Evolutionary conservation across 2,113 vertebrate genomes (phyloP).

Genomic region (Tricholaema leucomelas): DNA sequence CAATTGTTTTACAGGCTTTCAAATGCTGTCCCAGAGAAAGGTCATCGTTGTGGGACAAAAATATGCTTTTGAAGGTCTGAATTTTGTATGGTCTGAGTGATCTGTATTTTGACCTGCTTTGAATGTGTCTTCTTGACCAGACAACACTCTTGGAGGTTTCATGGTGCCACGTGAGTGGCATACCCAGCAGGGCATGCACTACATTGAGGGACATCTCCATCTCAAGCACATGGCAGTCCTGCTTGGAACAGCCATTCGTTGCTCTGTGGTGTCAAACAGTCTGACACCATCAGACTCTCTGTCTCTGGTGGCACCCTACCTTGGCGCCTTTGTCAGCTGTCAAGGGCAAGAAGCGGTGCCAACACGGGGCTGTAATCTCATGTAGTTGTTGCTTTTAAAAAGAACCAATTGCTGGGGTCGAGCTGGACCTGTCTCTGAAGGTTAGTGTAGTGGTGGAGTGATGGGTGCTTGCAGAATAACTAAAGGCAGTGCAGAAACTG

Average conservation of each 20-base stretch:
- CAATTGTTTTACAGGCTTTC: neutral
- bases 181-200: neutral
- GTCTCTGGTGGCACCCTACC: neutral
- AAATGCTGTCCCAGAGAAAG: neutral
- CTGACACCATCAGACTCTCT: neutral
- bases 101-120: neutral
- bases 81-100: neutral
- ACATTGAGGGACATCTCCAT: neutral
- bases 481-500: neutral
- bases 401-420: fast-evolving
- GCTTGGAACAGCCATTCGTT: fast-evolving
- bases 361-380: neutral
- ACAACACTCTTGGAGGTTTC: fast-evolving
- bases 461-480: neutral
- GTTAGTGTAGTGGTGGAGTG: no score
- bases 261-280: neutral
- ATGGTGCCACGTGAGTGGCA: fast-evolving
- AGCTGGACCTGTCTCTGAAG: neutral
- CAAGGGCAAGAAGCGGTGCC: neutral
- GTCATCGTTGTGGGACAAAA: neutral
- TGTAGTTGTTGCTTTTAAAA: neutral
- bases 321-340: neutral
- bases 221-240: neutral
- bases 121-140: neutral
- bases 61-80: neutral